A percentile compares a stretch with the other conserved stretches of the same genome.
Evolutionary conservation across 2,888 invertebrate genomes (phyloP).

Genomic region (Eupithecia insigniata): DNA sequence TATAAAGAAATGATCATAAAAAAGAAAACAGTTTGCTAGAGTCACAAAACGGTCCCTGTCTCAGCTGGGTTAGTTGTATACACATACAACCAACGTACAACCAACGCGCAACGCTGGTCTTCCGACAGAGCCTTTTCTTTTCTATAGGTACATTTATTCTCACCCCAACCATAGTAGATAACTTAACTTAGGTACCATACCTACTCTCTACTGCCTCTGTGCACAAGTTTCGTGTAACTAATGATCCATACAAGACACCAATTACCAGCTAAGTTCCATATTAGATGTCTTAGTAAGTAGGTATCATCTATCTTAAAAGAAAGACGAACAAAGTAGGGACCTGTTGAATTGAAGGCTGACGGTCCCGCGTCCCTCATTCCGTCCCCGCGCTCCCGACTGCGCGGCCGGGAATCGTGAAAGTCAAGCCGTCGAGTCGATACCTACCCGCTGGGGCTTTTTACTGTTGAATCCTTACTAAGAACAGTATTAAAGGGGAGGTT

Average conservation of each 20-base stretch:
- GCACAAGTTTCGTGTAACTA: slow-evolving; percentile 16
- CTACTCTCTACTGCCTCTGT: neutral
- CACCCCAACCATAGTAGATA: neutral
- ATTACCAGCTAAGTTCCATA: slow-evolving; percentile 20
- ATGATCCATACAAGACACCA: slow-evolving; percentile 14
- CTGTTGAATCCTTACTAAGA: slow-evolving; percentile 16
- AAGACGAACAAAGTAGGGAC: slow-evolving; percentile 62
- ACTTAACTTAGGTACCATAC: neutral
- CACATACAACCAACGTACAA: too few species aligned
- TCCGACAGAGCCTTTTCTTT: too few species aligned
- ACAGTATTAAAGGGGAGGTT: neutral
- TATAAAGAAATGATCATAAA: too few species aligned
- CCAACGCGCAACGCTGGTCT: too few species aligned
- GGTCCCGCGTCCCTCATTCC: slow-evolving; percentile 58
- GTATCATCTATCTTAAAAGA: slow-evolving; percentile 44
- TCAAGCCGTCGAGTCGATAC: slow-evolving; percentile 37
- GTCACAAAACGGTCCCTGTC: too few species aligned
- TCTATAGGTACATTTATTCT: neutral
- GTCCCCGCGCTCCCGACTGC: slow-evolving; percentile 56
- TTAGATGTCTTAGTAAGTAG: slow-evolving; percentile 22
- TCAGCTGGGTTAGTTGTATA: too few species aligned
- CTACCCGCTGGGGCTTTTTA: slow-evolving; percentile 34
- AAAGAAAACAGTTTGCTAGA: too few species aligned
- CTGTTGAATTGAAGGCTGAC: slow-evolving; percentile 63
- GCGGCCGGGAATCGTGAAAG: slow-evolving; percentile 55